These are phyloP conservation scores for Halocynthia aurantium DNA, from an alignment of 23 tunicate species.

Conservation along the genomic window DNA sequence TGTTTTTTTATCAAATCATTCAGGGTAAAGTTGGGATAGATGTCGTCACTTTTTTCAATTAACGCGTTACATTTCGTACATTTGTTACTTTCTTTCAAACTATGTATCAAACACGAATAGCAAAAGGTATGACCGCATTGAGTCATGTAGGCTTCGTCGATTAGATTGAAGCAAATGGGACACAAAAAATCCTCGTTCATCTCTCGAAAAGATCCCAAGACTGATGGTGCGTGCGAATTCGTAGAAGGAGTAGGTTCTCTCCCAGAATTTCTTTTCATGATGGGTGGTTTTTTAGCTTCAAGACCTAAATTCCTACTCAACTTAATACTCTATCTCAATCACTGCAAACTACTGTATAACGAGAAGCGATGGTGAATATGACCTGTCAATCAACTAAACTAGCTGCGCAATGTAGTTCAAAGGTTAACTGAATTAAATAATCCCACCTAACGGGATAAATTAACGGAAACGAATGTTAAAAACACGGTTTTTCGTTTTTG, in stretches of 20 bases:
- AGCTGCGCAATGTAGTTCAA: neutral
- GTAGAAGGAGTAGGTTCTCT: conserved; percentile 5
- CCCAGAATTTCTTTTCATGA: conserved; percentile 20
- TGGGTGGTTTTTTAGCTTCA: neutral
- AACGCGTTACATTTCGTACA: conserved; percentile 68
- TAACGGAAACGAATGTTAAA: too few relatives aligned
- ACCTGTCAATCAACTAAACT: neutral
- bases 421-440: neutral
- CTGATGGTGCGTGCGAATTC: conserved; percentile 33
- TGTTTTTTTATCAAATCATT: conserved; percentile 68
- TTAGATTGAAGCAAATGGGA: conserved; percentile 80
- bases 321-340: too few relatives aligned
- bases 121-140: conserved; percentile 99
- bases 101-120: conserved; percentile 42
- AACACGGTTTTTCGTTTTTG: too few relatives aligned
- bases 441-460: neutral
- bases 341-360: too few relatives aligned
- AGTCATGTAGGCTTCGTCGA: conserved; percentile 95
- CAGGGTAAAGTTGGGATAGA: conserved; percentile 77
- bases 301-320: neutral
- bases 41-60: conserved; percentile 57
- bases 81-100: conserved; percentile 56
- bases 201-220: conserved; percentile 37
- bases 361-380: too few relatives aligned
- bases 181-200: conserved; percentile 73